Evolutionary conservation across 2,888 invertebrate genomes (phyloP).

Genomic region (Leucoma salicis): DNA sequence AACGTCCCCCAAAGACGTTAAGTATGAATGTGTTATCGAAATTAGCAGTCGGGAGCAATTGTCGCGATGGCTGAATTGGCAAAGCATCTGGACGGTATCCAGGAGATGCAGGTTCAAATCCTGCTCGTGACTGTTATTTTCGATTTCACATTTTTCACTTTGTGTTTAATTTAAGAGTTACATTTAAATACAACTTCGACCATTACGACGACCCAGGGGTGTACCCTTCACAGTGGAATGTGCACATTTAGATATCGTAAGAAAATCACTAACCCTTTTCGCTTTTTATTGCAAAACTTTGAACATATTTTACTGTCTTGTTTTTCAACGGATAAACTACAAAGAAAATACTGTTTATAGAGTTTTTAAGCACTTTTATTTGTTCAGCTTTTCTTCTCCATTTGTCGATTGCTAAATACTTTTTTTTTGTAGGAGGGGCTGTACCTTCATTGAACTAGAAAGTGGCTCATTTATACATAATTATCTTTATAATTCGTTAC

Average conservation of each 20-base stretch:
- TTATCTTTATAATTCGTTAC: too few species aligned
- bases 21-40: too few species aligned
- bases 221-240: not conserved
- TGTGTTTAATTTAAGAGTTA: too few species aligned
- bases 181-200: not conserved
- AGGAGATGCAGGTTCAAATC: too few species aligned
- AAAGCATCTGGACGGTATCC: too few species aligned
- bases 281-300: conserved; percentile 31
- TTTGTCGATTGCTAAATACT: not conserved
- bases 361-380: conserved; percentile 2
- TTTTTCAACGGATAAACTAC: conserved; percentile 20
- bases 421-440: not conserved
- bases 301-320: conserved; percentile 29
- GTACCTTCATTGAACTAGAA: not conserved
- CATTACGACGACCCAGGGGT: not conserved
- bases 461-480: not conserved
- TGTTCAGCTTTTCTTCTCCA: conserved; percentile 1
- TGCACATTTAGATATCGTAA: conserved; percentile 9
- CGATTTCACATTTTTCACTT: too few species aligned
- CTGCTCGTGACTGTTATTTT: too few species aligned
- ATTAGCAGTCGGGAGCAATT: too few species aligned
- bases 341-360: conserved; percentile 5
- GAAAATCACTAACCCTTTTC: conserved; percentile 23
- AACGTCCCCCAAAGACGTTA: too few species aligned
- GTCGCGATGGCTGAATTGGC: too few species aligned